Evolutionary conservation across 1,140 invertebrate genomes (phyloP).

Genomic region (Temnothorax nylanderi): DNA sequence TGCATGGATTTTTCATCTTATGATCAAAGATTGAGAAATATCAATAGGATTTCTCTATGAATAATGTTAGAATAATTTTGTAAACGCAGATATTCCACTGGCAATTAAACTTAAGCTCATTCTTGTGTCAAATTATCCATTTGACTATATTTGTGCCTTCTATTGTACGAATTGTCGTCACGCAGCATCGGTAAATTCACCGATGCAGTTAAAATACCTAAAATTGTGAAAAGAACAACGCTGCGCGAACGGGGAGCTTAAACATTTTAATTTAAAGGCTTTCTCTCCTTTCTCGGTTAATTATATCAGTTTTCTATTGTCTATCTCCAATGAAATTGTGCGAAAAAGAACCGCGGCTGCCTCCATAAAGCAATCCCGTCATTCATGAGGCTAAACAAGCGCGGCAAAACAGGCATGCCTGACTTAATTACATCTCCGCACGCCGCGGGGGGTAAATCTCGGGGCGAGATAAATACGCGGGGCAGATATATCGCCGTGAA

Average conservation of each 20-base stretch:
- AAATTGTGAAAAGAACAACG: neutral
- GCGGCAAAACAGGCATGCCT: constrained; percentile 21
- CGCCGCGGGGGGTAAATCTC: constrained; percentile 60
- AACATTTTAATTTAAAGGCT: constrained; percentile 6
- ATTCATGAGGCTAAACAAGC: neutral
- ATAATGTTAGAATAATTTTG: neutral
- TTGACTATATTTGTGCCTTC: neutral
- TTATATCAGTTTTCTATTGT: neutral
- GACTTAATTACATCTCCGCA: constrained; percentile 63
- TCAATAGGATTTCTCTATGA: neutral
- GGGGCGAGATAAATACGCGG: constrained; percentile 56
- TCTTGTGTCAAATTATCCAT: neutral
- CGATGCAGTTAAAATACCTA: neutral
- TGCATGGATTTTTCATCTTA: neutral
- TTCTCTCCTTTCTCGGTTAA: neutral
- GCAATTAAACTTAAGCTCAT: neutral
- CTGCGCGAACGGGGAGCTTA: neutral
- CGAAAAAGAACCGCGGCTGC: neutral
- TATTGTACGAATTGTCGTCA: neutral
- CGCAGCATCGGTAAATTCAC: constrained; percentile 2
- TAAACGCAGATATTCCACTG: neutral
- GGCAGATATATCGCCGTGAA: constrained; percentile 52
- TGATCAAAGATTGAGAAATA: neutral
- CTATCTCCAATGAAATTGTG: neutral
- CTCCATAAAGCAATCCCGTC: neutral